Evolutionary conservation across 2,888 invertebrate species (phyloP).

Genomic region (Drosophila atripex): DNA sequence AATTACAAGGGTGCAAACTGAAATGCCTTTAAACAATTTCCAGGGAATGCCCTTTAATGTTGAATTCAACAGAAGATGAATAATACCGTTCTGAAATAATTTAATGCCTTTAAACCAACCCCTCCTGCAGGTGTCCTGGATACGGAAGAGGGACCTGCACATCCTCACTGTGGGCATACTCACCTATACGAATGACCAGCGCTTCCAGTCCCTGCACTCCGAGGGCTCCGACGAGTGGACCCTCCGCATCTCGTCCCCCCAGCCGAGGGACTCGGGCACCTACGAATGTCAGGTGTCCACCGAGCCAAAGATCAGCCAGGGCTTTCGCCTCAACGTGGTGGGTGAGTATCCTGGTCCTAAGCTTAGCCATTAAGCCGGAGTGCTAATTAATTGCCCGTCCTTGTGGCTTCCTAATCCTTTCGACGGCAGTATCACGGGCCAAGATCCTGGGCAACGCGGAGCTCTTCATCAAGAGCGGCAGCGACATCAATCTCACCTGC

Average conservation of each 20-base stretch:
- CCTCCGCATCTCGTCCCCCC: constrained; percentile 88
- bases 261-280: constrained; percentile 88
- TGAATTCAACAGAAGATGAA: not conserved
- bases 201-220: constrained; percentile 89
- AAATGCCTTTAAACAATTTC: not conserved
- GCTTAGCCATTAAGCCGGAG: constrained; percentile 15
- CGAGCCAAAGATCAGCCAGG: constrained; percentile 90
- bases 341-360: constrained; percentile 85
- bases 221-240: constrained; percentile 91
- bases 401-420: constrained; percentile 26
- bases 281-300: constrained; percentile 92
- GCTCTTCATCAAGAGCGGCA: constrained; percentile 94
- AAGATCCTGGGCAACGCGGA: constrained; percentile 94
- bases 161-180: constrained; percentile 89
- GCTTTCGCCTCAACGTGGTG: constrained; percentile 89
- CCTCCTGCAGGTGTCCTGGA: constrained; percentile 87
- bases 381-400: constrained; percentile 40
- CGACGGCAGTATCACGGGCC: constrained; percentile 91
- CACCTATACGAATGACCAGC: constrained; percentile 90
- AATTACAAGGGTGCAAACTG: not conserved
- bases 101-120: constrained; percentile 9
- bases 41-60: not conserved
- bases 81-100: not conserved
- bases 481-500: constrained; percentile 96
- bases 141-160: constrained; percentile 92